Conservation (phyloP, 1,140 invertebrate species). For the Pentalonia nigronervosa region DNA sequence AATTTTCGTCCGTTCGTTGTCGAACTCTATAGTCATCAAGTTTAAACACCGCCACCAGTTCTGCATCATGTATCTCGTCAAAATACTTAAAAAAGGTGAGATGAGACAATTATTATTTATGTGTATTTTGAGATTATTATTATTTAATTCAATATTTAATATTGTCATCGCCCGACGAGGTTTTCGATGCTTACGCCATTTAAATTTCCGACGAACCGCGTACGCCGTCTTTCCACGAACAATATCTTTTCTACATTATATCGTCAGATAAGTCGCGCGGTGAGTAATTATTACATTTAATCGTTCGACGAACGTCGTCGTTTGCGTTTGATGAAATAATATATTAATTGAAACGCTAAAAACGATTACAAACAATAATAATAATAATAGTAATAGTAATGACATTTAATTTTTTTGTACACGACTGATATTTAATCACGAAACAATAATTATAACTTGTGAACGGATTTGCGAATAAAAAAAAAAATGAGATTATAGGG, state of each 20-base stretch:
- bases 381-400: background rate
- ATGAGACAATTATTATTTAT: background rate
- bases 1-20: background rate
- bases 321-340: background rate
- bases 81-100: background rate
- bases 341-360: background rate
- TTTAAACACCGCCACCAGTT: background rate
- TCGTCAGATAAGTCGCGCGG: background rate
- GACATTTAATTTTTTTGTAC: conserved; percentile 6
- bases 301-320: background rate
- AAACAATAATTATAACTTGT: background rate
- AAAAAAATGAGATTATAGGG: background rate
- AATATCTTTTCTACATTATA: background rate
- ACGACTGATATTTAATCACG: background rate
- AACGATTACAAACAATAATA: background rate
- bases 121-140: background rate
- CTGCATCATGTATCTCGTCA: background rate
- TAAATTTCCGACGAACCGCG: background rate
- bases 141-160: background rate
- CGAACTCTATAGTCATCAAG: background rate
- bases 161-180: background rate
- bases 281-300: background rate
- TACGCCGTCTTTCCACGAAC: background rate
- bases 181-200: background rate
- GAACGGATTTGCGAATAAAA: background rate